These are phyloP conservation scores for Chaetodon trifasciatus DNA, from an alignment of 2,797 vertebrate species.

Conservation along the genomic window DNA sequence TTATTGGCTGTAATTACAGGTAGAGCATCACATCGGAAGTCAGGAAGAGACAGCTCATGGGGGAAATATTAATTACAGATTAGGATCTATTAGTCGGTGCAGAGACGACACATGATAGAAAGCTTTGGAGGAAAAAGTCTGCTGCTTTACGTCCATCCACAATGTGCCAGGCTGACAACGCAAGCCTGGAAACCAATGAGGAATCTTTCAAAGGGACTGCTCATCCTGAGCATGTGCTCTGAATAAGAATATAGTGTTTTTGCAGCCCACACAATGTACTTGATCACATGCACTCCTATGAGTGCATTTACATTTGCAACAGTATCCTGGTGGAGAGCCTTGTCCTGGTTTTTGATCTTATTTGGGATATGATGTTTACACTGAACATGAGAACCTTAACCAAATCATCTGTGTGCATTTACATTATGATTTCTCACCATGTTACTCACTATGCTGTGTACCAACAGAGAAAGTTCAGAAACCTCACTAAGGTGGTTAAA, in stretches of 20 bases:
- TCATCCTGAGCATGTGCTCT: constrained; percentile 43
- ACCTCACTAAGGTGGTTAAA: neutral
- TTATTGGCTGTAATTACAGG: constrained; percentile 82
- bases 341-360: neutral
- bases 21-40: constrained; percentile 76
- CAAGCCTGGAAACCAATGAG: constrained; percentile 28
- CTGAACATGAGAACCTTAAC: neutral
- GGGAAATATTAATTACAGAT: constrained; percentile 80
- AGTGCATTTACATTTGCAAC: neutral
- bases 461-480: neutral
- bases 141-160: constrained; percentile 41
- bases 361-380: neutral
- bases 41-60: constrained; percentile 55
- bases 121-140: constrained; percentile 33
- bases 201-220: constrained; percentile 41
- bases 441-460: neutral
- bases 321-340: neutral
- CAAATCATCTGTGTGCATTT: neutral
- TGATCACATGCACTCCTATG: neutral
- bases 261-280: neutral
- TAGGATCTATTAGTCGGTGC: constrained; percentile 75
- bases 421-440: neutral
- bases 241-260: constrained; percentile 50
- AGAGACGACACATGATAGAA: constrained; percentile 57
- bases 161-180: constrained; percentile 24